Percentiles rank a stretch among this genome's conserved stretches.
Conservation (phyloP, 2,797 vertebrate species). For the Alectoris magna region DNA sequence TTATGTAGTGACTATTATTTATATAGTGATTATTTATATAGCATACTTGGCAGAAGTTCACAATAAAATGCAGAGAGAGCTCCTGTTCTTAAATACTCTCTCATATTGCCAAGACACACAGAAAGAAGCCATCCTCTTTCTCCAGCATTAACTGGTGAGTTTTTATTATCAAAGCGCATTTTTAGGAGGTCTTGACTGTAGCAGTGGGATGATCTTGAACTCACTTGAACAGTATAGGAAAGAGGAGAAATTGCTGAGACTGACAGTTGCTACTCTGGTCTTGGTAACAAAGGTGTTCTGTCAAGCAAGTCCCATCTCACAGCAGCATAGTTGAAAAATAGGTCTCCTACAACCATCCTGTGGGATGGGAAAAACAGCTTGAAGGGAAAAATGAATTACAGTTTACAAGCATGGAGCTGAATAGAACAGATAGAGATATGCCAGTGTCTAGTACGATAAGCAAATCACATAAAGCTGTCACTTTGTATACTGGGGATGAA, state of each 20-base stretch:
- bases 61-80: neutral
- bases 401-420: neutral
- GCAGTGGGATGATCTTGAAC: neutral
- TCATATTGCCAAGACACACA: neutral
- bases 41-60: neutral
- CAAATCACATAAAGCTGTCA: neutral
- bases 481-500: neutral
- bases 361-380: neutral
- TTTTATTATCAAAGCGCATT: neutral
- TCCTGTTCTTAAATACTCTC: neutral
- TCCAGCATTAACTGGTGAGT: fast-evolving
- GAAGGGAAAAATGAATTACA: neutral
- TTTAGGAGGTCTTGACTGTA: neutral
- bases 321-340: neutral
- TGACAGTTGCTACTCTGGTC: neutral
- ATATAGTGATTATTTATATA: neutral
- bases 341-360: neutral
- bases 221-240: neutral
- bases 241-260: neutral
- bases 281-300: neutral
- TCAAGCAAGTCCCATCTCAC: neutral
- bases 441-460: neutral
- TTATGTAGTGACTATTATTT: neutral
- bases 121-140: neutral
- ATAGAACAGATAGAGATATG: neutral